Conservation (phyloP, 2,888 invertebrate genomes). For the Hymenopus coronatus region DNA sequence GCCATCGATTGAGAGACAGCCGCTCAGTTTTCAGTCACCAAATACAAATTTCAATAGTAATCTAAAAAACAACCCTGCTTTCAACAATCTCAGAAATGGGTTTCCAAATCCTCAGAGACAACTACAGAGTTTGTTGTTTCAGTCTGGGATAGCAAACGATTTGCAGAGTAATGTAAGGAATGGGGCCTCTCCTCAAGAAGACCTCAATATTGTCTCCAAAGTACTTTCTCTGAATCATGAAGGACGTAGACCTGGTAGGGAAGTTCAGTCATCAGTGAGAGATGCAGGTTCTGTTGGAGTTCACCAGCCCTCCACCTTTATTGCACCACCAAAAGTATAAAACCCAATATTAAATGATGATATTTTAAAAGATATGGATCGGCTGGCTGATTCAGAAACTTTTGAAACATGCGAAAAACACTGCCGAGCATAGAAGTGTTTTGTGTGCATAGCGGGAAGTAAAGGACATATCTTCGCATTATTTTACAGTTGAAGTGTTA, state of each 20-base stretch:
- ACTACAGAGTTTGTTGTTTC: constrained; percentile 61
- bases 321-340: neutral
- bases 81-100: constrained; percentile 36
- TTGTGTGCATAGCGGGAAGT: neutral
- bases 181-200: constrained; percentile 60
- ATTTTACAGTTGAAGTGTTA: too few relatives aligned
- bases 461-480: too few relatives aligned
- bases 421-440: neutral
- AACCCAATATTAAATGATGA: neutral
- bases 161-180: constrained; percentile 38
- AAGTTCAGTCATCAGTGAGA: neutral
- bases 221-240: constrained; percentile 75
- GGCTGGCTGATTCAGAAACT: neutral
- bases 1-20: neutral
- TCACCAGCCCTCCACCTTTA: neutral
- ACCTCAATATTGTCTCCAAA: constrained; percentile 77
- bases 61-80: neutral
- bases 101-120: constrained; percentile 47
- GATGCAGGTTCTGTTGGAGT: neutral
- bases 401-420: neutral
- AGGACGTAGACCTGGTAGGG: constrained; percentile 13
- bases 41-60: constrained; percentile 43
- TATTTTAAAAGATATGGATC: neutral
- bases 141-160: constrained; percentile 60
- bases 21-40: constrained; percentile 34